Base-by-base conservation (phyloP, 2,113 vertebrate species). In the Daphoenositta chrysoptera region DNA sequence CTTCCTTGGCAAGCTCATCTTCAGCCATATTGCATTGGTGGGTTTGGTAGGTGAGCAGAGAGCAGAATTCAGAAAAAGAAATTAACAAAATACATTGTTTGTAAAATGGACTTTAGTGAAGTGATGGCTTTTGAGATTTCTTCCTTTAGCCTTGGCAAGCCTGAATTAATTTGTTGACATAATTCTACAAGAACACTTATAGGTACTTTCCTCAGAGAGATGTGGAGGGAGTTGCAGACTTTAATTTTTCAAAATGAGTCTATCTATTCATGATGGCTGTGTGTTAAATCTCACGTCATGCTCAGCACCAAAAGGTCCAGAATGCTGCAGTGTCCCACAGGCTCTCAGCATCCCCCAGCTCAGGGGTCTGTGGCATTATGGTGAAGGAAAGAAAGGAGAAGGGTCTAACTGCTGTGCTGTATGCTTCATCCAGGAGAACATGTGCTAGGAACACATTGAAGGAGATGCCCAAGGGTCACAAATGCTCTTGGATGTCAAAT, bases 401-500 rank as follows among this genome's bases (percentile, higher is more conserved):
- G 31, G 40, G 56, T 89, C 92, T 81, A 93, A 80, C 90, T 96
- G 94, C 76, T 10, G 2, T 4, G 2, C 91, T 94, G 40, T 78
- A 42, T 72, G 64, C 48, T 95, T 96, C 94, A 87, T 65, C 65
- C n/a, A 65, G 50, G 40, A 96, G 61, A 72, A 66, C 96, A 97
- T 94, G 90, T 94, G 84, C 80, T 85, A 44, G 15, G 20, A 90
- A 95, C 94, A 91, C 83, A 92, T 87, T 94, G 89, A 94, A 87
- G 60, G 45, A 90, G n/a, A 84, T 96, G 90, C 79, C 82, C 93
- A 83, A 94, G 86, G 87, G 91, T 94, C 72, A 93, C 71, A 96
- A 93, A 72, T 78, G 89, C 75, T 93, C 94, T 93, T 72, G 69
- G 35, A 95, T 97, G 97, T 96, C 93, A 97, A 78, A 96, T 68